phyloP scores from a whole-genome alignment of 2,113 vertebrate species.

The Myanophis thanlyinensis region DNA sequence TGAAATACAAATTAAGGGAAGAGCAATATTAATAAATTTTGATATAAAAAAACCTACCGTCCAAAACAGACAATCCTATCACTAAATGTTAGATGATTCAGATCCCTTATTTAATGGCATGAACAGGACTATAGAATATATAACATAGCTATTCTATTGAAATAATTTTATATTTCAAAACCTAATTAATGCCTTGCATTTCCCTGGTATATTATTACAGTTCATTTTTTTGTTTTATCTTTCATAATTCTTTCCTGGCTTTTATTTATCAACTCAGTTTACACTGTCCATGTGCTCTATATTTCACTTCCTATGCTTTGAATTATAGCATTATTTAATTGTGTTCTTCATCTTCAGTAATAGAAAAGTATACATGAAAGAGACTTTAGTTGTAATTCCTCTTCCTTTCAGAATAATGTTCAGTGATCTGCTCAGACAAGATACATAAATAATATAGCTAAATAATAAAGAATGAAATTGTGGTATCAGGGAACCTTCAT shows the following conservation, averaged over 20 bases:
- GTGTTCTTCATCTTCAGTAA: conserved; percentile 21
- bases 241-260: conserved; percentile 5
- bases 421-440: background rate
- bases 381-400: conserved; percentile 1
- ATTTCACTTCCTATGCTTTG: conserved; percentile 12
- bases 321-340: conserved; percentile 15
- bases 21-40: too few species aligned
- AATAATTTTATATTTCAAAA: background rate
- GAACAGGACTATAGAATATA: background rate
- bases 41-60: too few species aligned
- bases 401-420: conserved; percentile 3
- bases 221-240: background rate
- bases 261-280: conserved; percentile 19
- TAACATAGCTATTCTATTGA: background rate
- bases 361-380: conserved; percentile 2
- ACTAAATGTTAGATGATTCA: background rate
- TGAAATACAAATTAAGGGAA: too few species aligned
- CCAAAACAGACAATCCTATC: background rate
- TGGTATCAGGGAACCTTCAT: background rate
- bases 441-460: conserved; percentile 15
- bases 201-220: background rate
- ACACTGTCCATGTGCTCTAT: conserved; percentile 3
- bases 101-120: background rate
- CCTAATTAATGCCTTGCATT: background rate
- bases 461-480: conserved; percentile 17